Evolutionary conservation across 2,113 vertebrate species (phyloP).

Genomic region (Microcebus lehilahytsara): DNA sequence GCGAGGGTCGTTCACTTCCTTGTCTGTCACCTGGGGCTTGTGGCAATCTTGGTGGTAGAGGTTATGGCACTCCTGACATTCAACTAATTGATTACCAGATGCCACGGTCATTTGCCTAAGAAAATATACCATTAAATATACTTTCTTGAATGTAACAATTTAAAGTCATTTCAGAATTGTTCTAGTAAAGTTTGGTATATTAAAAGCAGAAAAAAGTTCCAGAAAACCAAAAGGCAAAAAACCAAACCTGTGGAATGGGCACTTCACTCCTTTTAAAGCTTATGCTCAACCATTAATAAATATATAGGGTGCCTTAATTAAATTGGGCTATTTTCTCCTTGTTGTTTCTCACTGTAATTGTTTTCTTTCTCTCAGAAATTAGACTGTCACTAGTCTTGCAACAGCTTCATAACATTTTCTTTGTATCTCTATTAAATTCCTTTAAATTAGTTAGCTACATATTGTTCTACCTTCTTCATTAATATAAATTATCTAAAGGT

Average conservation of each 20-base stretch:
- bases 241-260: neutral
- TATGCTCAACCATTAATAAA: neutral
- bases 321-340: neutral
- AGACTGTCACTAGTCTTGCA: neutral
- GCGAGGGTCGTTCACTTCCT: slow-evolving; percentile 97
- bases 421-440: neutral
- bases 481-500: neutral
- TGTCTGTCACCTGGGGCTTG: slow-evolving; percentile 98
- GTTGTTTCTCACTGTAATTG: neutral
- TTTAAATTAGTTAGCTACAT: neutral
- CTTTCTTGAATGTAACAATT: slow-evolving; percentile 35
- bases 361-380: neutral
- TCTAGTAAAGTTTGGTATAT: neutral
- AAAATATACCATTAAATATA: slow-evolving; percentile 75
- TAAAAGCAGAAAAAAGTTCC: neutral
- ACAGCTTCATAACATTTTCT: neutral
- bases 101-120: slow-evolving; percentile 97
- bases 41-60: slow-evolving; percentile 99
- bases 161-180: neutral
- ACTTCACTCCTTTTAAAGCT: neutral
- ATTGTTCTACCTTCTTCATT: neutral
- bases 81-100: slow-evolving; percentile 97
- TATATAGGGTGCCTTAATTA: neutral
- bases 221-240: slow-evolving; percentile 20
- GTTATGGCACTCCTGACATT: slow-evolving; percentile 99